A percentile compares a stretch with the other conserved stretches of the same genome.
Conservation (phyloP, 2,888 invertebrate genomes). For the Hoplodrina blanda region DNA sequence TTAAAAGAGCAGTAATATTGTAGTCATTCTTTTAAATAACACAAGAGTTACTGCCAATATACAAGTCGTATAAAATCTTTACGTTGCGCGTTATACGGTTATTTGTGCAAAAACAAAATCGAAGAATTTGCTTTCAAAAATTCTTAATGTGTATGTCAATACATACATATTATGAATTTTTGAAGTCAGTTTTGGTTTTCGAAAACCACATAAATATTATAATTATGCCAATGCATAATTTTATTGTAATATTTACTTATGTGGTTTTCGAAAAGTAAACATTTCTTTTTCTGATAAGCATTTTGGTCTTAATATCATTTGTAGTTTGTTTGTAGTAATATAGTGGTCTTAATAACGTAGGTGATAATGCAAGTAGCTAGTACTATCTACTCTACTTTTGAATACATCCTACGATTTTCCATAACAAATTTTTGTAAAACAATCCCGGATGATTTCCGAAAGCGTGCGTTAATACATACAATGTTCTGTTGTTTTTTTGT, state of each 20-base stretch:
- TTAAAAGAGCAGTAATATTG: constrained; percentile 50
- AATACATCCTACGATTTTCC: too few relatives aligned
- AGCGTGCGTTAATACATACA: constrained; percentile 6
- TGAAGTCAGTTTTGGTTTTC: too few relatives aligned
- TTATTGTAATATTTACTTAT: not conserved
- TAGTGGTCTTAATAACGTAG: too few relatives aligned
- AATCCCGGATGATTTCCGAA: not conserved
- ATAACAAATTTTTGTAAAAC: constrained; percentile 11
- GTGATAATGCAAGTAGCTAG: too few relatives aligned
- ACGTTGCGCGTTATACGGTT: constrained; percentile 12
- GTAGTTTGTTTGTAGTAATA: too few relatives aligned
- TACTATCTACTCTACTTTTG: too few relatives aligned
- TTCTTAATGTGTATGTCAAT: not conserved
- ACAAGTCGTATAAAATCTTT: constrained; percentile 20
- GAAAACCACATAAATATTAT: too few relatives aligned
- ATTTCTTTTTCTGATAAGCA: too few relatives aligned
- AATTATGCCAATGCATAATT: too few relatives aligned
- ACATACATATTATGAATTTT: not conserved
- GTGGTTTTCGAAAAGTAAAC: too few relatives aligned
- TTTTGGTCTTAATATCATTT: too few relatives aligned
- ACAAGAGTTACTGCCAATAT: constrained; percentile 38
- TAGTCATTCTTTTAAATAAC: constrained; percentile 38
- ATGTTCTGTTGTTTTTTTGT: constrained; percentile 4
- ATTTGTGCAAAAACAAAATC: constrained; percentile 18
- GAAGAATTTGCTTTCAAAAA: not conserved